phyloP scores from a whole-genome alignment of 2,888 invertebrate genomes.

The Apoda limacodes region DNA sequence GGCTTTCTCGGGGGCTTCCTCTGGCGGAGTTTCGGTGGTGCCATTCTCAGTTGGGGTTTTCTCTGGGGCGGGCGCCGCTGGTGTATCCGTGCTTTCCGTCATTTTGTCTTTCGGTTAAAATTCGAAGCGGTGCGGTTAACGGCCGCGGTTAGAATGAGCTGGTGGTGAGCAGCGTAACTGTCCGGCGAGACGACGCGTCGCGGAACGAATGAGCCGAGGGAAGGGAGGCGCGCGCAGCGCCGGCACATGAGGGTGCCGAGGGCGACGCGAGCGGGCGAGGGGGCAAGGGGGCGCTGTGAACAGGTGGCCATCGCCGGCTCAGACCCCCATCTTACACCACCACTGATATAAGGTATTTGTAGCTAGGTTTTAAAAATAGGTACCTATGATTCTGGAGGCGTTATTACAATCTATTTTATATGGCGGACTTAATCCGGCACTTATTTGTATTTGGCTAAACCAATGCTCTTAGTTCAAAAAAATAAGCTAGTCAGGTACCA shows the following conservation, averaged over 20 bases:
- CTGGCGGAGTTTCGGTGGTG: conserved; percentile 56
- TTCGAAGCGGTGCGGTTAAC: conserved; percentile 43
- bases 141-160: conserved; percentile 41
- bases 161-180: conserved; percentile 42
- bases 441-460: too few relatives aligned
- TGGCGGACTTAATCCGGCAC: too few relatives aligned
- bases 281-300: conserved; percentile 22
- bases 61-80: conserved; percentile 64
- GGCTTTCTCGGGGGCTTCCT: conserved; percentile 64
- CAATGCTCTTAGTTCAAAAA: too few relatives aligned
- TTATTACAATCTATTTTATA: too few relatives aligned
- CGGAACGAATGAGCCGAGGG: conserved; percentile 62
- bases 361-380: too few relatives aligned
- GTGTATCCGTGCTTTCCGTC: conserved; percentile 66
- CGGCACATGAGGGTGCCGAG: conserved; percentile 24
- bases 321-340: conserved; percentile 29
- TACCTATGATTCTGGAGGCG: too few relatives aligned
- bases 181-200: conserved; percentile 63
- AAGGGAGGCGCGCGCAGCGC: conserved; percentile 54
- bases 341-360: too few relatives aligned
- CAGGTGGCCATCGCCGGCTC: conserved; percentile 16
- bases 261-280: conserved; percentile 24
- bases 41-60: conserved; percentile 69
- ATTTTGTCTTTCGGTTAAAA: too few relatives aligned
- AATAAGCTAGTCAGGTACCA: too few relatives aligned